These are phyloP conservation scores for Phrynocephalus guinanensis DNA, from an alignment of 2,797 vertebrate species.

Conservation along the genomic window DNA sequence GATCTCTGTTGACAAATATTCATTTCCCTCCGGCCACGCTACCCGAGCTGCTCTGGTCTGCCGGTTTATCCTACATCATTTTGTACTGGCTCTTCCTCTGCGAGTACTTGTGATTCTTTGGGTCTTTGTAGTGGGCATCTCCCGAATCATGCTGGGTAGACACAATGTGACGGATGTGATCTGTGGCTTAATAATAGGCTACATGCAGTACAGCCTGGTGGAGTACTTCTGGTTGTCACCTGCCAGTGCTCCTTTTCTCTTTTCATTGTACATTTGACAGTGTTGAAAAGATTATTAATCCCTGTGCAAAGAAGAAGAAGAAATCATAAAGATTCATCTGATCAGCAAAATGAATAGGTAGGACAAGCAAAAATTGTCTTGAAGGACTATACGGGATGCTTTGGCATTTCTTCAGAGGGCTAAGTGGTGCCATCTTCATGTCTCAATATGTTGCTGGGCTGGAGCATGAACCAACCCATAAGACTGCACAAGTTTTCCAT, in stretches of 20 bases:
- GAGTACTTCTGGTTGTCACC: conserved; percentile 94
- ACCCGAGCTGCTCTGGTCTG: conserved; percentile 93
- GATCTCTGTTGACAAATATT: conserved; percentile 95
- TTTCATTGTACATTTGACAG: conserved; percentile 74
- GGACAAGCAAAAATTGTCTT: conserved; percentile 4
- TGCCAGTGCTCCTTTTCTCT: conserved; percentile 73
- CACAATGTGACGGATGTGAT: conserved; percentile 96
- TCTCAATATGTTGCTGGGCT: not conserved
- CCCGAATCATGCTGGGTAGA: conserved; percentile 93
- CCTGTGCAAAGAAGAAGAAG: not conserved
- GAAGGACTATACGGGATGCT: not conserved
- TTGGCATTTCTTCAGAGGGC: not conserved
- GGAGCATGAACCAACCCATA: not conserved
- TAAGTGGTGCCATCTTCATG: conserved; percentile 34
- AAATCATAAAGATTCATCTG: not conserved
- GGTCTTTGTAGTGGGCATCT: conserved; percentile 89
- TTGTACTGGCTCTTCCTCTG: conserved; percentile 91
- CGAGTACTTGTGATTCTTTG: conserved; percentile 92
- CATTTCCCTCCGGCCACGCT: conserved; percentile 96
- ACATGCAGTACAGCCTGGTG: conserved; percentile 91
- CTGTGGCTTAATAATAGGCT: conserved; percentile 94
- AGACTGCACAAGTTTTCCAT: not conserved
- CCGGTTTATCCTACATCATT: conserved; percentile 91
- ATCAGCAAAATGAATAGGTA: not conserved
- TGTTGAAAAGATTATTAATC: no score